phyloP scores from a whole-genome alignment of 1,140 invertebrate species.

The Pachypeltis micranthus region DNA sequence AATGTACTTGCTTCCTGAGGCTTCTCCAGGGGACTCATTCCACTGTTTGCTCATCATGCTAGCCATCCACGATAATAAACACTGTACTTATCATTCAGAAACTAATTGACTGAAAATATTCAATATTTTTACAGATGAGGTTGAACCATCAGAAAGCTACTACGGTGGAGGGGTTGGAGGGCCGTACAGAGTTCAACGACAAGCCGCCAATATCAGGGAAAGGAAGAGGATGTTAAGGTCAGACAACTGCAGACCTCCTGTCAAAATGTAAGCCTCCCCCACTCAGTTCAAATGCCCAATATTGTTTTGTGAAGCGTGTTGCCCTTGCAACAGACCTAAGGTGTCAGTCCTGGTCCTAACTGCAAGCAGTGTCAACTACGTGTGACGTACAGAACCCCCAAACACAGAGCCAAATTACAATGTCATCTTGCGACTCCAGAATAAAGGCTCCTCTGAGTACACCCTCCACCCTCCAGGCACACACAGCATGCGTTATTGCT shows the following conservation, averaged over 20 bases:
- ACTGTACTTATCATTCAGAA: slow-evolving; percentile 26
- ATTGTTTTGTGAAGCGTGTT: not conserved
- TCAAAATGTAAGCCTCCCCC: slow-evolving; percentile 33
- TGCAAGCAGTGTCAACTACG: too few species aligned
- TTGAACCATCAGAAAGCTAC: slow-evolving; percentile 42
- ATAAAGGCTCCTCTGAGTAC: too few species aligned
- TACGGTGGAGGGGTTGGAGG: not conserved
- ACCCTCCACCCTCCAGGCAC: too few species aligned
- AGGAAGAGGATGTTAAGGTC: slow-evolving; percentile 93
- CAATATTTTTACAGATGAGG: slow-evolving; percentile 32
- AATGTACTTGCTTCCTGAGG: too few species aligned
- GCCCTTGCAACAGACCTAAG: too few species aligned
- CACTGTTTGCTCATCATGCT: too few species aligned
- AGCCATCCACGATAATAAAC: not conserved
- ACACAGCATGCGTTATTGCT: too few species aligned
- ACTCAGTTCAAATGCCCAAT: not conserved
- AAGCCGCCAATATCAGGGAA: slow-evolving; percentile 86
- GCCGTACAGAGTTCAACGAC: slow-evolving; percentile 77
- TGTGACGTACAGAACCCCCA: too few species aligned
- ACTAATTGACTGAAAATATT: slow-evolving; percentile 33
- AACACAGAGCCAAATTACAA: too few species aligned
- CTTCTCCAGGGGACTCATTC: too few species aligned
- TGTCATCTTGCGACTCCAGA: too few species aligned
- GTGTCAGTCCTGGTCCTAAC: too few species aligned
- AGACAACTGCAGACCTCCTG: slow-evolving; percentile 32